phyloP scores from a whole-genome alignment of 1,140 invertebrate genomes.

The Diprion similis region DNA sequence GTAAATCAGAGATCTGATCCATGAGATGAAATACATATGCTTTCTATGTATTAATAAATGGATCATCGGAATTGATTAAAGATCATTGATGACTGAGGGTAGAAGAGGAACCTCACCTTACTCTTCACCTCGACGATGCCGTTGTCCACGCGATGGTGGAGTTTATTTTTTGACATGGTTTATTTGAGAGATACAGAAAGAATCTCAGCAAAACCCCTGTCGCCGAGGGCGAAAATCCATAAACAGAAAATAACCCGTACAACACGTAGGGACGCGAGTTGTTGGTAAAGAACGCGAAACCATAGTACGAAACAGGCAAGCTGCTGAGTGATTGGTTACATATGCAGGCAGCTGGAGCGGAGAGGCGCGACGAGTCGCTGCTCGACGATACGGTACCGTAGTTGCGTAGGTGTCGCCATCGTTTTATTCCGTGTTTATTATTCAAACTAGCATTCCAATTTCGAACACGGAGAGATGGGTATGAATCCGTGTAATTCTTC shows the following conservation, averaged over 20 bases:
- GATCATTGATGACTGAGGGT: slow-evolving; percentile 39
- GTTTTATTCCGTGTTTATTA: background rate
- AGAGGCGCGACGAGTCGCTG: slow-evolving; percentile 1
- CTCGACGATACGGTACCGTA: background rate
- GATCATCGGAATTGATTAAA: slow-evolving; percentile 23
- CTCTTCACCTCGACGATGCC: slow-evolving; percentile 74
- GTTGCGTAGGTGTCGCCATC: background rate
- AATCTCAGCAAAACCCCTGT: background rate
- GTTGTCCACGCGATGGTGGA: slow-evolving; percentile 68
- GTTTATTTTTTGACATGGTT: slow-evolving; percentile 74
- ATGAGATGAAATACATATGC: slow-evolving; percentile 23
- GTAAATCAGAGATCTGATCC: background rate
- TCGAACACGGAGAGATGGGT: too few species aligned
- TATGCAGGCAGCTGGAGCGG: slow-evolving; percentile 3
- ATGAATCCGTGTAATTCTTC: too few species aligned
- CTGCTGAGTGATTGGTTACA: background rate
- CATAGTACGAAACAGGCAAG: slow-evolving; percentile 7
- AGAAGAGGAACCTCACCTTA: slow-evolving; percentile 65
- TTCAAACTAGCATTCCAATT: too few species aligned
- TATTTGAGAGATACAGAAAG: background rate
- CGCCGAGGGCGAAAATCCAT: background rate
- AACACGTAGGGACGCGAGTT: slow-evolving; percentile 6
- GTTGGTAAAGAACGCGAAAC: slow-evolving; percentile 7
- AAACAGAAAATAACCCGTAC: background rate
- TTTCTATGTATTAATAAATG: slow-evolving; percentile 13